Evolutionary conservation across 1,140 invertebrate species (phyloP), one percentile per base, ranked within the genome.

Genomic region (Cardiocondyla obscurior): DNA sequence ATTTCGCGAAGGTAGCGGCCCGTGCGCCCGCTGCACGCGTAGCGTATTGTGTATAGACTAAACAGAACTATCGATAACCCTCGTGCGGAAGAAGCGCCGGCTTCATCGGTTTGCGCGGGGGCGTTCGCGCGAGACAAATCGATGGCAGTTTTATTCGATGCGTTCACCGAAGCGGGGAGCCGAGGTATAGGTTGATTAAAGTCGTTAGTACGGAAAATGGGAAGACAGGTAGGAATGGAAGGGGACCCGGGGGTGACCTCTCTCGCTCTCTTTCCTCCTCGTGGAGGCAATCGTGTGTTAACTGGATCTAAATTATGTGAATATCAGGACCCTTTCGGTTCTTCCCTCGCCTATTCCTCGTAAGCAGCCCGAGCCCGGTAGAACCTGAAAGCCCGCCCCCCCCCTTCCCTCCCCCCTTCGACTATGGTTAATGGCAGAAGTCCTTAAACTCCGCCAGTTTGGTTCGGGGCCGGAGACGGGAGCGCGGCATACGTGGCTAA

Each of bases 351-450:
- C 58, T 60, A 36, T 42, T 42, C 28, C 7, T 49, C 6, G 51
- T 49, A 30, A 25, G 30, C 33, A 36, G n/a, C 44, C 44, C 19
- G 74, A 12, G 30, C n/a, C 25, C 6, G 19, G 55, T 8, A 19
- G 51, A 46, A 49, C 28, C 72, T 62, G 57, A 76, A 76, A 84
- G 64, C 76, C n/a, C n/a, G n/a, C n/a, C n/a, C n/a, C n/a, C n/a
- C n/a, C n/a, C n/a, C n/a, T n/a, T n/a, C n/a, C n/a, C n/a, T n/a
- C n/a, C n/a, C n/a, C n/a, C n/a, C 67, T 62, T 19, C 53, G 49
- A 65, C 64, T 83, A 46, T 55, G 77, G 72, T 83, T 85, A 86
- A 83, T 82, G 65, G 51, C 46, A 74, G 28, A 87, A 87, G 70
- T 87, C 19, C 72, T 87, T 72, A 64, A 87, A 87, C 84, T 87